phyloP scores from a whole-genome alignment of 2,888 invertebrate species.

The Mythimna impura region DNA sequence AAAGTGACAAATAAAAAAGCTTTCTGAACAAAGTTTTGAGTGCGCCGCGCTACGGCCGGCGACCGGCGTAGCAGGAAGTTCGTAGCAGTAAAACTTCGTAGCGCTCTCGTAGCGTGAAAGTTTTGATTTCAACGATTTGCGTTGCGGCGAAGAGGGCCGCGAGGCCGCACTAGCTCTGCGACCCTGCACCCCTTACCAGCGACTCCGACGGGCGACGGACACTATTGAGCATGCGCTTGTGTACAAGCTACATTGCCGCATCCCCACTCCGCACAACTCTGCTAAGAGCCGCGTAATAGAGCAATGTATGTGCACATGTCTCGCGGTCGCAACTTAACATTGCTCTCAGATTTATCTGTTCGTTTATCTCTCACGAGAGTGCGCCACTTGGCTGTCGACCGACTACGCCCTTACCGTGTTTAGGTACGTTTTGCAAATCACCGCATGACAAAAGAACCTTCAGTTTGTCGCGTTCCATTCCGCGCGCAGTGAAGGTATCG shows the following conservation, averaged over 20 bases:
- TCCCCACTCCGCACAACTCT: neutral
- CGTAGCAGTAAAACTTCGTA: slow-evolving; percentile 91
- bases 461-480: slow-evolving; percentile 79
- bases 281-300: slow-evolving; percentile 20
- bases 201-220: slow-evolving; percentile 20
- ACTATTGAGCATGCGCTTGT: slow-evolving; percentile 25
- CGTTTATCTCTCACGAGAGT: slow-evolving; percentile 89
- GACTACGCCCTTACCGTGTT: slow-evolving; percentile 86
- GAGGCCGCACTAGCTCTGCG: slow-evolving; percentile 86
- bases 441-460: slow-evolving; percentile 75
- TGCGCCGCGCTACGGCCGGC: slow-evolving; percentile 86
- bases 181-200: slow-evolving; percentile 79
- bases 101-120: slow-evolving; percentile 90
- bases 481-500: slow-evolving; percentile 71
- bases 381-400: slow-evolving; percentile 87
- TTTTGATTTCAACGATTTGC: slow-evolving; percentile 91
- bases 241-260: slow-evolving; percentile 67
- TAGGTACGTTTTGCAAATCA: slow-evolving; percentile 81
- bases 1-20: slow-evolving; percentile 90
- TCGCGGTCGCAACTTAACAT: slow-evolving; percentile 56
- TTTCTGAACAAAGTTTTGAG: slow-evolving; percentile 89
- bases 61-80: slow-evolving; percentile 90
- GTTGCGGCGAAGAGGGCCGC: slow-evolving; percentile 88
- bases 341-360: slow-evolving; percentile 85
- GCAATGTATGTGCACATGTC: slow-evolving; percentile 72